Conservation (phyloP, 1,140 invertebrate genomes). For the Pseudomyrmex gracilis region DNA sequence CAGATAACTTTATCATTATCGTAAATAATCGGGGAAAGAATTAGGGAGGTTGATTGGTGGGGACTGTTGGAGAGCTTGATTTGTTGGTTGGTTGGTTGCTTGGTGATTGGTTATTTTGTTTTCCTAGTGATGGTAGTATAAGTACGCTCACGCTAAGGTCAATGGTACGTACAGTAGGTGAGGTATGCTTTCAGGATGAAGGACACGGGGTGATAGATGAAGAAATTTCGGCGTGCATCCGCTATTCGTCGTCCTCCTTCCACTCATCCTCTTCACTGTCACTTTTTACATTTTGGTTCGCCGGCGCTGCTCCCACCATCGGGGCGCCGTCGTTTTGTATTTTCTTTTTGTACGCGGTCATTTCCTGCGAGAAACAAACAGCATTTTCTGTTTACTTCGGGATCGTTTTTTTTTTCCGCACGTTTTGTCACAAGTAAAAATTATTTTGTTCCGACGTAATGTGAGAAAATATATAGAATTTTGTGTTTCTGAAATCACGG, state of each 20-base stretch:
- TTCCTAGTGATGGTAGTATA: slow-evolving; percentile 83
- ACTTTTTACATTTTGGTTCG: slow-evolving; percentile 85
- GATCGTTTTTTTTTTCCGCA: neutral
- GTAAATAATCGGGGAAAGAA: slow-evolving; percentile 82
- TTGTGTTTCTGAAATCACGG: neutral
- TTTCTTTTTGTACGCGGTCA: slow-evolving; percentile 93
- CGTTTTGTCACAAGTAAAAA: no score
- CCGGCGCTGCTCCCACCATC: slow-evolving; percentile 84
- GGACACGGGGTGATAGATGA: slow-evolving; percentile 85
- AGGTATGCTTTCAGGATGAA: slow-evolving; percentile 85
- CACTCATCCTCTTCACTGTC: slow-evolving; percentile 85
- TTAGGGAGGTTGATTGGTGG: slow-evolving; percentile 60
- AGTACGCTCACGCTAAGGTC: slow-evolving; percentile 86
- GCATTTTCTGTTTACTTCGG: neutral
- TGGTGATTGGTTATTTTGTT: slow-evolving; percentile 84
- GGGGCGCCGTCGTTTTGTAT: slow-evolving; percentile 85
- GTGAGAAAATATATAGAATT: neutral
- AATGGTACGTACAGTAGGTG: slow-evolving; percentile 86
- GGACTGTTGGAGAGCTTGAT: slow-evolving; percentile 47
- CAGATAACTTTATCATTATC: slow-evolving; percentile 83
- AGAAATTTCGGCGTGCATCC: slow-evolving; percentile 83
- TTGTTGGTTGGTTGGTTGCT: slow-evolving; percentile 50
- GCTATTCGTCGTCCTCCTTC: slow-evolving; percentile 85
- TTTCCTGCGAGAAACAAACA: slow-evolving; percentile 57
- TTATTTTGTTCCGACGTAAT: neutral